phyloP scores from a whole-genome alignment of 2,797 vertebrate species.

The Xiphorhynchus erythropygius region DNA sequence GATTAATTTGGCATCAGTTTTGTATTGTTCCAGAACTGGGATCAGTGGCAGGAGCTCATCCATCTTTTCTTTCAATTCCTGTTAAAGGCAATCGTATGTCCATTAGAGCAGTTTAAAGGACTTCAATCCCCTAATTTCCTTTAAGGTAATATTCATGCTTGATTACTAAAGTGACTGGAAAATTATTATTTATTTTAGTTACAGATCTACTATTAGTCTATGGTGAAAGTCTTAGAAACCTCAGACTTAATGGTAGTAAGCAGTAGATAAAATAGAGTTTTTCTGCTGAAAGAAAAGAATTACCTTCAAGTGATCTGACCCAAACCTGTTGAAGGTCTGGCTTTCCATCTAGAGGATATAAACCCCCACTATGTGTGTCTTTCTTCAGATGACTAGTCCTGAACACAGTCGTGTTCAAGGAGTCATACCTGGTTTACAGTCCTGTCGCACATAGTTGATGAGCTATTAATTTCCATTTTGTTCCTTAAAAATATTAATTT shows the following conservation, averaged over 20 bases:
- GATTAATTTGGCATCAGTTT: slow-evolving; percentile 94
- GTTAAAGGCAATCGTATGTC: slow-evolving; percentile 24
- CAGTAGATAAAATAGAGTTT: not conserved
- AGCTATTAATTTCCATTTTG: not conserved
- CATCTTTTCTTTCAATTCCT: slow-evolving; percentile 98
- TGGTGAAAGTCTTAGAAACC: not conserved
- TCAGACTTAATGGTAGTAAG: not conserved
- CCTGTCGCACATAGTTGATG: too few relatives aligned
- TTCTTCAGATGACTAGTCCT: not conserved
- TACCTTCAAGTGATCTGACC: not conserved
- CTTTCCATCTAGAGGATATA: not conserved
- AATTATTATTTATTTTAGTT: not conserved
- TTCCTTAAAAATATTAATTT: not conserved
- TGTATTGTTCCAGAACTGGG: slow-evolving; percentile 97
- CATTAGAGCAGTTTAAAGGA: slow-evolving; percentile 15
- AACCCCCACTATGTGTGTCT: not conserved
- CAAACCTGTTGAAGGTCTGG: not conserved
- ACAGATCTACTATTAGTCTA: not conserved
- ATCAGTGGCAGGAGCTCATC: slow-evolving; percentile 94
- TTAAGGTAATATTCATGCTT: not conserved
- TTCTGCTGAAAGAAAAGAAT: not conserved
- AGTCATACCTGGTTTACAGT: not conserved
- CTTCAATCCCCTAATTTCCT: not conserved
- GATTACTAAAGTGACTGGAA: slow-evolving; percentile 5
- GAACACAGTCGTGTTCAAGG: not conserved